Evolutionary conservation across 2,797 vertebrate species (phyloP).

Genomic region (Enteromius anoplus): DNA sequence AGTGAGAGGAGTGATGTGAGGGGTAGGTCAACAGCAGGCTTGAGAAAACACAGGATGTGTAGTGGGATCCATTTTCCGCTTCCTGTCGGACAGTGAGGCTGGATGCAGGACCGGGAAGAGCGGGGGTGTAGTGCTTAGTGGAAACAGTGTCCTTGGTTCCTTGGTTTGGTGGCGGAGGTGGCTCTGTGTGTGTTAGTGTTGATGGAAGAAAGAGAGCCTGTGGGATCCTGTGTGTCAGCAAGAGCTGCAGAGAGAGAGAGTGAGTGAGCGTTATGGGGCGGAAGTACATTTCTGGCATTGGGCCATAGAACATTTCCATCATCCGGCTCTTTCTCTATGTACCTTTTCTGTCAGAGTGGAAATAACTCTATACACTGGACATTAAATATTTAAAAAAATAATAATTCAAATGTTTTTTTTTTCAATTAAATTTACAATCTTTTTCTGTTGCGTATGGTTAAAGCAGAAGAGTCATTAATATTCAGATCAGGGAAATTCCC

Average conservation of each 20-base stretch:
- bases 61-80: slow-evolving; percentile 58
- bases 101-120: slow-evolving; percentile 54
- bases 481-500: slow-evolving; percentile 15
- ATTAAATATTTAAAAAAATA: slow-evolving; percentile 25
- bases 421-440: not conserved
- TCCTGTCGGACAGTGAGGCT: slow-evolving; percentile 57
- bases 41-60: slow-evolving; percentile 62
- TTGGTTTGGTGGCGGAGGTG: slow-evolving; percentile 56
- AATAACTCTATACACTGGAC: not conserved
- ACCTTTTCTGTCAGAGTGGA: slow-evolving; percentile 13
- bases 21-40: slow-evolving; percentile 57
- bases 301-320: slow-evolving; percentile 61
- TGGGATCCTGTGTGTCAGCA: slow-evolving; percentile 79
- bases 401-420: not conserved
- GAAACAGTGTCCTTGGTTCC: slow-evolving; percentile 62
- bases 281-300: slow-evolving; percentile 78
- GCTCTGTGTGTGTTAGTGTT: slow-evolving; percentile 54
- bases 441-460: not conserved
- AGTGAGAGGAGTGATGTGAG: slow-evolving; percentile 51
- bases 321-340: slow-evolving; percentile 14
- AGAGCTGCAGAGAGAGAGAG: slow-evolving; percentile 56
- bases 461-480: slow-evolving; percentile 20
- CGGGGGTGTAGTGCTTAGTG: slow-evolving; percentile 34
- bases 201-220: slow-evolving; percentile 60
- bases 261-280: slow-evolving; percentile 57